Base-by-base conservation (phyloP, 1,140 invertebrate species). In the Drosophila ironensis region DNA sequence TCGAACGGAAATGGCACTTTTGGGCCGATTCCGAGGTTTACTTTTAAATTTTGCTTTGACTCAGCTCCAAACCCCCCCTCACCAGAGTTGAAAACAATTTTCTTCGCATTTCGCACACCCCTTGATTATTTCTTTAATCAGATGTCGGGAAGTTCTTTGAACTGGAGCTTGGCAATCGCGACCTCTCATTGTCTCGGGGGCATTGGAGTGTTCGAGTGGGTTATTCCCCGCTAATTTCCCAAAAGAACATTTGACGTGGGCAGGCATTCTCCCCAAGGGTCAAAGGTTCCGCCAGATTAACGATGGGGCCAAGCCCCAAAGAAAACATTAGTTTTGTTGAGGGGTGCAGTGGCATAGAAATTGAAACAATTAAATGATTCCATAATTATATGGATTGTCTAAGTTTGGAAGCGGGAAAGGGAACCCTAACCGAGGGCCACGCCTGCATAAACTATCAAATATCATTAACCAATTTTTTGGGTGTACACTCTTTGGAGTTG, bases 291-390 rank as follows among this genome's bases (percentile, higher is more conserved):
- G 17, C 28, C 38, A 60, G 57, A 61, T 61, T 61, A 60, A 24
- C 52, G 56, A 60, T 41, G 37, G 19, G 52, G 25, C 38, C 57
- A 60, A 25, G 40, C 40, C 59, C 54, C 6, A 35, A 44, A 33
- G 35, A 2, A 40, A 56, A 56, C 50, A 41, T 53, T 24, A 41
- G 56, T n/a, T n/a, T n/a, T 56, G 33, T 41, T n/a, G 46, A 40
- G 38, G 38, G 37, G 37, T 20, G 50, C 22, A 16, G 14, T 24
- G 20, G 22, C 22, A n/a, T 28, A 17, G 12, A 77, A 77, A 76
- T 76, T 71, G 46, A 77, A 76, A 71, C 67, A 76, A 77, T 77
- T 77, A 76, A 76, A 76, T 77, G 51, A 77, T 77, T 40, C 56
- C 60, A 77, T 77, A 77, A 77, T 76, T 76, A 56, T 69, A 38